Conservation (phyloP, 2,797 vertebrate species). For the Sandelia bainsii region DNA sequence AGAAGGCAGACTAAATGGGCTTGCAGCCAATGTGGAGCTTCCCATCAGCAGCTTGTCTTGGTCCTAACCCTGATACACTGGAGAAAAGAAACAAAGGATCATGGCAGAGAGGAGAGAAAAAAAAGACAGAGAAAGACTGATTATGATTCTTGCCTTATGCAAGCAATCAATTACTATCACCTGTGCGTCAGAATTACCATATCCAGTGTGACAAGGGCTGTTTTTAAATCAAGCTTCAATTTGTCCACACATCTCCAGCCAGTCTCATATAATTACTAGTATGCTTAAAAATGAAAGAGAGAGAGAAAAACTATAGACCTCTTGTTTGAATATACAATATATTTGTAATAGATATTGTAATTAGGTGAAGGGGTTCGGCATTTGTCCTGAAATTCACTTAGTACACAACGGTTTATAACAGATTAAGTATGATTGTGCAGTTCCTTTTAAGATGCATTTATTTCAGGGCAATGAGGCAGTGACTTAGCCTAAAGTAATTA, state of each 20-base stretch:
- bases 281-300: conserved; percentile 53
- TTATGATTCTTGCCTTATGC: conserved; percentile 75
- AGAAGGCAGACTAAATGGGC: conserved; percentile 88
- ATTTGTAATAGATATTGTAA: conserved; percentile 53
- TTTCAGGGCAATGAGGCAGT: conserved; percentile 66
- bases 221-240: conserved; percentile 66
- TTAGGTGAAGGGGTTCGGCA: conserved; percentile 51
- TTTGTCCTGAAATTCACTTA: conserved; percentile 50
- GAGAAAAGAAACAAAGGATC: conserved; percentile 83
- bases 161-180: conserved; percentile 73
- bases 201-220: conserved; percentile 72
- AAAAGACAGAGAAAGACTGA: conserved; percentile 76
- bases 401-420: conserved; percentile 44
- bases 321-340: conserved; percentile 41
- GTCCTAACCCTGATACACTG: conserved; percentile 85
- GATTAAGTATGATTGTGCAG: conserved; percentile 65
- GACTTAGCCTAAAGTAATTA: conserved; percentile 67
- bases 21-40: conserved; percentile 82
- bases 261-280: conserved; percentile 62
- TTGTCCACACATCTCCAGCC: conserved; percentile 52
- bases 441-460: conserved; percentile 59
- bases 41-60: conserved; percentile 85
- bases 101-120: conserved; percentile 71
- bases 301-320: conserved; percentile 51
- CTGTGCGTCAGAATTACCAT: conserved; percentile 69